Base-by-base conservation (phyloP, 2,113 vertebrate genomes). In the Crocuta crocuta region DNA sequence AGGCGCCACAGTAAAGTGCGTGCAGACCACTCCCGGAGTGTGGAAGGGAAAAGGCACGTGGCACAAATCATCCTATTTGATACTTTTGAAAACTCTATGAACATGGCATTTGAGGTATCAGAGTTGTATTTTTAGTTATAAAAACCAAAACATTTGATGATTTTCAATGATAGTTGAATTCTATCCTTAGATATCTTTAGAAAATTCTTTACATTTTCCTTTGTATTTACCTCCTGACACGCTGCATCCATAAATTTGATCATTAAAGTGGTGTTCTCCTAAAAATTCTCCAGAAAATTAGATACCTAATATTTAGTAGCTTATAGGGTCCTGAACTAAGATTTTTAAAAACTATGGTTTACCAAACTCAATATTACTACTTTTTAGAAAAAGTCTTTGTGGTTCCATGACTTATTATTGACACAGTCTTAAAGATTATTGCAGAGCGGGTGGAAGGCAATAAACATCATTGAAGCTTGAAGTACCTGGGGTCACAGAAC, bases 21-120 rank as follows among this genome's bases (percentile, higher is more conserved):
- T 10, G 3, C 21, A 19, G 15, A 16, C 17, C 4, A 7, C 19
- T 31, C 4, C 21, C 0, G 53, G 28, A 26, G 50, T 35, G 21
- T 10, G 3, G 2, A 26, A n/a, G 10, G 74, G 55, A 68, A 98
- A 98, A 99, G 98, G 97, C 98, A 98, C 98, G 96, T 98, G 98
- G 98, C 97, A 98, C 85, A 8, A 55, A 39, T 17, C 10, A 0
- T 21, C 7, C n/a, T 94, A 2, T 63, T 85, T 66, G 85, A 17
- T 2, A 0, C 61, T 89, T 98, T 94, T 91, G 82, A 96, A 91
- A 94, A 92, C 71, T 71, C 23, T n/a, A 0, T 55, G 73, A 89
- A 48, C 50, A 76, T 79, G 43, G 23, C 0, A 0, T 26, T 63
- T 71, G 21, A n/a, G 26, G 23, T 58, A 43, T 13, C 43, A 70